Evolutionary conservation across 2,888 invertebrate genomes (phyloP), one percentile per base, ranked within the genome.

Genomic region (Alentia gelatinosa): DNA sequence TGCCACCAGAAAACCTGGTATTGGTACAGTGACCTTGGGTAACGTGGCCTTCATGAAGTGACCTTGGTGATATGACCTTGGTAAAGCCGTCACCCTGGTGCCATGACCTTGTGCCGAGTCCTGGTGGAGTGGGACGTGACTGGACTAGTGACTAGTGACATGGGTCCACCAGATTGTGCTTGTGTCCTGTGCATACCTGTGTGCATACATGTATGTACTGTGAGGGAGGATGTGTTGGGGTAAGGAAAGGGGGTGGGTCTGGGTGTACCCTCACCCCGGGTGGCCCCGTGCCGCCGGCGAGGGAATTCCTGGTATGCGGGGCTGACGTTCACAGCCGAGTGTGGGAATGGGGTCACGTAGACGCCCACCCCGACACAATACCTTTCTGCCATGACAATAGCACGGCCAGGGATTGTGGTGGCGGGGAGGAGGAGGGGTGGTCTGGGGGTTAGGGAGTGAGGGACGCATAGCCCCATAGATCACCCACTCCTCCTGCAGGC

Each of bases 311-410:
- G 68, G 30, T 68, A 68, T 68, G 68, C 68, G 5, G 68, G 30
- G n/a, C 12, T 30, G 26, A 68, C 33, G 68, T 30, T 12, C 26
- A 30, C 30, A 26, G 68, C 23, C 26, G 26, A 68, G 68, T 26
- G 68, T 68, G 68, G 68, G 68, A 68, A 68, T 68, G 68, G 33
- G 68, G 68, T 68, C 68, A 68, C 30, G 68, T 26, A 68, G 68
- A 68, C 68, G 68, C 68, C 68, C 30, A 68, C 68, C 68, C 68
- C 68, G 23, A 68, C 26, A 68, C 68, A 68, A 68, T 68, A 30
- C 68, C 68, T 26, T 68, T 12, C 68, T 1, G 68, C 30, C 68
- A 3, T 30, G 33, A 68, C 68, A 68, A 68, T 68, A 15, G 68
- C 68, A 30, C 30, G 30, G 68, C 4, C 12, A 47, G 47, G 47